Conservation (phyloP, 2,888 invertebrate species). For the Macropis europaea region DNA sequence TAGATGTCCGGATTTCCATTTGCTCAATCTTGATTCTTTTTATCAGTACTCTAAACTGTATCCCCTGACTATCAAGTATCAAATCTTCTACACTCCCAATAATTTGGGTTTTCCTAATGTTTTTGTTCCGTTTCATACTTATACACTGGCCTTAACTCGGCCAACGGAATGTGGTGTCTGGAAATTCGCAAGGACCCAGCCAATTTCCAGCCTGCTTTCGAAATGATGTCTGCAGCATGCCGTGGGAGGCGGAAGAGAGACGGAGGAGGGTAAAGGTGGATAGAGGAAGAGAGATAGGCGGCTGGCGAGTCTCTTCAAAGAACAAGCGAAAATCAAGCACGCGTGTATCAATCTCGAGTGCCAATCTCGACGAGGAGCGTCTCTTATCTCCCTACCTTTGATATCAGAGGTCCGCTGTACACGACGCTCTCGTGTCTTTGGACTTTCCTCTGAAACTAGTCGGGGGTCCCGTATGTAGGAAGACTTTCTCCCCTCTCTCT, state of each 20-base stretch:
- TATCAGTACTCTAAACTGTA: too few relatives aligned
- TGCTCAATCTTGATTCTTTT: too few relatives aligned
- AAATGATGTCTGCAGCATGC: conserved; percentile 27
- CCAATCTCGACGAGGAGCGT: conserved; percentile 52
- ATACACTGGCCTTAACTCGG: background rate
- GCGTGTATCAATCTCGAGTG: conserved; percentile 63
- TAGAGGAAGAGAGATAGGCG: background rate
- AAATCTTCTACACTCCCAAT: too few relatives aligned
- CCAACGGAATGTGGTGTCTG: conserved; percentile 20
- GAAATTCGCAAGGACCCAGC: conserved; percentile 29
- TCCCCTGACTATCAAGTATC: too few relatives aligned
- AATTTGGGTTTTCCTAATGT: too few relatives aligned
- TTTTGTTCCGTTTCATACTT: too few relatives aligned
- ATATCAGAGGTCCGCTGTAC: conserved; percentile 45
- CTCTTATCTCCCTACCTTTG: conserved; percentile 59
- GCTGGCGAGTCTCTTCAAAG: conserved; percentile 51
- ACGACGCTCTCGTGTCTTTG: conserved; percentile 42
- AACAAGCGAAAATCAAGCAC: conserved; percentile 62
- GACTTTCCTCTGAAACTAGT: conserved; percentile 38
- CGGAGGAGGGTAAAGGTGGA: too few relatives aligned
- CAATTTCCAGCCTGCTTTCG: conserved; percentile 37
- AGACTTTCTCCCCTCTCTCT: too few relatives aligned
- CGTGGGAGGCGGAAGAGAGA: background rate
- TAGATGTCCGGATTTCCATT: too few relatives aligned
- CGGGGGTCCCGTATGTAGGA: conserved; percentile 20